Evolutionary conservation across 2,113 vertebrate genomes (phyloP).

Genomic region (Riparia riparia): DNA sequence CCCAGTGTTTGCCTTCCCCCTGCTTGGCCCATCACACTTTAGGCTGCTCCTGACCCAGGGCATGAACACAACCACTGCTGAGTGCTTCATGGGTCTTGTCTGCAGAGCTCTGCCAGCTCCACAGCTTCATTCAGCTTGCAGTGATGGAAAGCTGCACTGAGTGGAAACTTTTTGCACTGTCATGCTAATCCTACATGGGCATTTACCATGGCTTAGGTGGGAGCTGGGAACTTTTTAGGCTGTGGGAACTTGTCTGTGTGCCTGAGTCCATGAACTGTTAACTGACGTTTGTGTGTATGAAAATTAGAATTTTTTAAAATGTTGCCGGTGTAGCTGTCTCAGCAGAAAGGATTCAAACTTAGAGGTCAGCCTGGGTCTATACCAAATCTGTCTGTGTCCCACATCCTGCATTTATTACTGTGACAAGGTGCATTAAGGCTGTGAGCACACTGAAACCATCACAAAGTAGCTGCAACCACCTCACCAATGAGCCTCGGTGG

Average conservation of each 20-base stretch:
- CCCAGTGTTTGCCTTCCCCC: not conserved
- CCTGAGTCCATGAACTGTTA: not conserved
- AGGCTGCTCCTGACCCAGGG: not conserved
- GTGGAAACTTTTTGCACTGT: not conserved
- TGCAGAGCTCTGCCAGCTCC: not conserved
- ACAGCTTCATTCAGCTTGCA: not conserved
- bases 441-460: not conserved
- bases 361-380: not conserved
- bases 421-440: not conserved
- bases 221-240: not conserved
- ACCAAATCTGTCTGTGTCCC: not conserved
- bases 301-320: not conserved
- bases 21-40: not conserved
- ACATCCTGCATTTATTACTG: accelerated
- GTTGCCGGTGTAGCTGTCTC: not conserved
- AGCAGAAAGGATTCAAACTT: not conserved
- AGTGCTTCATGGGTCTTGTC: accelerated
- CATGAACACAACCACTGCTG: accelerated
- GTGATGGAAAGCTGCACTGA: not conserved
- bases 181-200: not conserved
- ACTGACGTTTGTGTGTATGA: not conserved
- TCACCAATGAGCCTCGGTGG: not conserved
- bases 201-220: not conserved
- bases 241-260: not conserved
- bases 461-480: not conserved